Percentiles rank a stretch among this genome's conserved stretches.
Evolutionary conservation across 2,113 vertebrate genomes (phyloP).

Genomic region (Hippocampus zosterae): DNA sequence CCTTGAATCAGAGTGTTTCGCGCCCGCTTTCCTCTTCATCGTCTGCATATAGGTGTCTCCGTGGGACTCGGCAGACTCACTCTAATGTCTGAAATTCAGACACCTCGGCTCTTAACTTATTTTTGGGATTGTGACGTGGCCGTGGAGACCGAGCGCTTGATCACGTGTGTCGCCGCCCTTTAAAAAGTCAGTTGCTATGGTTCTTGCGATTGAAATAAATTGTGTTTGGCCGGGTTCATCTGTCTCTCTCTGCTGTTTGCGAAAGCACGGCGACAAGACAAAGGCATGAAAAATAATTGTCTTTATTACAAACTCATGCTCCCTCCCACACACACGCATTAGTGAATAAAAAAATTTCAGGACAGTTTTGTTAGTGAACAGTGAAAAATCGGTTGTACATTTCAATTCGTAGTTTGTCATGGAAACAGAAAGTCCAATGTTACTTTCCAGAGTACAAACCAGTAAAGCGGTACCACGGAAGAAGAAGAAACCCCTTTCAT

Average conservation of each 20-base stretch:
- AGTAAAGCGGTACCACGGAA: conserved; percentile 19
- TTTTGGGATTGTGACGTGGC: conserved; percentile 37
- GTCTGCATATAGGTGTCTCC: conserved; percentile 55
- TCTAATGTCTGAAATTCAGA: conserved; percentile 73
- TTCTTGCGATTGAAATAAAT: conserved; percentile 49
- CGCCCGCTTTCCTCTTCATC: conserved; percentile 15
- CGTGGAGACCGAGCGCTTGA: background rate
- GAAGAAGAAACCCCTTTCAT: conserved; percentile 50
- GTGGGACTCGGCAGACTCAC: conserved; percentile 57
- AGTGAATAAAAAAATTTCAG: conserved; percentile 60
- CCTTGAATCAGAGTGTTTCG: conserved; percentile 8
- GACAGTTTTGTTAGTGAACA: conserved; percentile 43
- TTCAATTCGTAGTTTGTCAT: conserved; percentile 51
- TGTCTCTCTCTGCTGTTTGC: background rate
- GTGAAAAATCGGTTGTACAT: conserved; percentile 42
- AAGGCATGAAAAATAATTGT: conserved; percentile 59
- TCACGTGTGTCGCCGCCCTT: background rate
- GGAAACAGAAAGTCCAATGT: conserved; percentile 9
- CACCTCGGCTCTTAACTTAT: conserved; percentile 55
- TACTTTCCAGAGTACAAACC: conserved; percentile 24
- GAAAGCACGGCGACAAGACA: conserved; percentile 2
- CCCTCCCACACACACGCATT: conserved; percentile 10
- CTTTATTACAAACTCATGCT: conserved; percentile 68
- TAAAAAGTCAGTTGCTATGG: background rate
- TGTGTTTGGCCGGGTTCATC: conserved; percentile 13